These are phyloP conservation scores for Poeciliopsis gracilis DNA, from an alignment of 2,797 vertebrate species.

Conservation along the genomic window DNA sequence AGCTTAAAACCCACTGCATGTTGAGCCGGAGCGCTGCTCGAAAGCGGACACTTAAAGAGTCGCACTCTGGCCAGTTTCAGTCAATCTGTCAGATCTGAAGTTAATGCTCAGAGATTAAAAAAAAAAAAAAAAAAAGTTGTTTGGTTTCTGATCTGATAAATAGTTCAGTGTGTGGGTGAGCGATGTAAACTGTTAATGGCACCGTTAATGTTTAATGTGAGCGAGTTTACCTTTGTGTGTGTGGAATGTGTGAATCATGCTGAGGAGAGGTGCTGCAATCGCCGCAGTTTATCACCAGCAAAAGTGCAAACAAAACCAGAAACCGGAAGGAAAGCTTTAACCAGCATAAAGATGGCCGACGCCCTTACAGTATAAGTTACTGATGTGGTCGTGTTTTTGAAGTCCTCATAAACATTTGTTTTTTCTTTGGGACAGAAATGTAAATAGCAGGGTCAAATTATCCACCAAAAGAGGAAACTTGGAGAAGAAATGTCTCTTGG, in stretches of 20 bases:
- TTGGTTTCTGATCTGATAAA: constrained; percentile 33
- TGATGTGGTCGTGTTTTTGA: not conserved
- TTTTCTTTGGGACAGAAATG: not conserved
- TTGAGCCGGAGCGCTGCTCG: constrained; percentile 24
- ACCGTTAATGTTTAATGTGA: constrained; percentile 70
- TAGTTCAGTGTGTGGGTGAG: constrained; percentile 25
- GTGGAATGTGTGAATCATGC: constrained; percentile 68
- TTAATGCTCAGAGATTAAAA: constrained; percentile 7
- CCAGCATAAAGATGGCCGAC: not conserved
- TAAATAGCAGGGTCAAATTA: not conserved
- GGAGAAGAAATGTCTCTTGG: too few relatives aligned
- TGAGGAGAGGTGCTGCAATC: constrained; percentile 32
- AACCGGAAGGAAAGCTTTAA: not conserved
- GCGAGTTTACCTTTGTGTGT: constrained; percentile 37
- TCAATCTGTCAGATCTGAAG: constrained; percentile 28
- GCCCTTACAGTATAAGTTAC: not conserved
- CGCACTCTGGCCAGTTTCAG: constrained; percentile 39
- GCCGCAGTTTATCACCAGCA: constrained; percentile 15
- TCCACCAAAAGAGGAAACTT: not conserved
- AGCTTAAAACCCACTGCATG: constrained; percentile 4
- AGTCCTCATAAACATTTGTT: not conserved
- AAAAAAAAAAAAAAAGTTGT: not conserved
- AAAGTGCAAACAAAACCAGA: constrained; percentile 33
- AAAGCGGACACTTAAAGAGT: constrained; percentile 58
- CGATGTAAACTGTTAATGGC: constrained; percentile 26